Base-by-base conservation (phyloP, 2,797 vertebrate species). In the Catostomus latipinnis region DNA sequence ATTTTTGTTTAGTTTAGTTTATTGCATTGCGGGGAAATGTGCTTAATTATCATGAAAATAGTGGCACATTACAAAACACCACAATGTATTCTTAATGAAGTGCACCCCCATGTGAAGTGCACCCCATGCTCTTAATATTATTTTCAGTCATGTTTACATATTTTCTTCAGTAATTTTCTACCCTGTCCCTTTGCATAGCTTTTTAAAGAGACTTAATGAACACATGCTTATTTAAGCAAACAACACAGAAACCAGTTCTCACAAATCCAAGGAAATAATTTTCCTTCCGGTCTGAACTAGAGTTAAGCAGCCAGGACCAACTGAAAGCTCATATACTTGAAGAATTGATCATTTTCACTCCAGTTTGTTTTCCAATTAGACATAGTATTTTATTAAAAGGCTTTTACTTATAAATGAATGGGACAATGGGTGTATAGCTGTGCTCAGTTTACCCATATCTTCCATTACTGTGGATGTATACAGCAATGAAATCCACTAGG, bases 381-480 rank as follows among this genome's bases (percentile, higher is more conserved):
- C 14, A 12, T 63, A 48, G 18, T 71, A 71, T 46, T n/a, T 10
- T 6, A 6, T 52, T 78, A 22, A 65, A 78, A 65, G 50, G 50
- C 60, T 78, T 78, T 71, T 71, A 63, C 49, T 63, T 52, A 56
- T 78, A 56, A 78, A 78, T 60, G 22, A 45, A 78, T 71, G 48
- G 65, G 43, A 65, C 0, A 12, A 18, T 62, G 54, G 70, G 34
- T 63, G 52, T 71, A 14, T 71, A 63, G 43, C 76, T 54, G 50
- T 52, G 50, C 43, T 71, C 12, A 13, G 58, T 58, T 70, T 69
- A 65, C 45, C 18, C 74, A 48, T 54, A 76, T 76, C 14, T 76
- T 76, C 54, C 52, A 61, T 77, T 61, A 70, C 61, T 53, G 50
- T 65, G 48, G 18, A 77, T 77, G 46, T n/a, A 60, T 18, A 69